phyloP scores from a whole-genome alignment of 2,888 invertebrate species.

The Lasioglossum lativentre region DNA sequence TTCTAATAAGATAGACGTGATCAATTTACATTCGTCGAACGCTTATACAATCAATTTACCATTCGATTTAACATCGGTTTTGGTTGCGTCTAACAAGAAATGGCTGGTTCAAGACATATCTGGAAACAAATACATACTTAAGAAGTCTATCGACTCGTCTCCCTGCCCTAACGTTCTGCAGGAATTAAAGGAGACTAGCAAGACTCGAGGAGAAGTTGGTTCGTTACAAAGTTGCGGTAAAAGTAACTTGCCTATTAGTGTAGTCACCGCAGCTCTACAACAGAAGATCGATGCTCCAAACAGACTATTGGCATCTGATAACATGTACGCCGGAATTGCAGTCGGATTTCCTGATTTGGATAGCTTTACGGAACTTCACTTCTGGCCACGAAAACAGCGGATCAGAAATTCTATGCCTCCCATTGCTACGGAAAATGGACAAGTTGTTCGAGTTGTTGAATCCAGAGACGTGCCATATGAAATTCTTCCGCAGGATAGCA shows the following conservation, averaged over 20 bases:
- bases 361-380: constrained; percentile 80
- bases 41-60: constrained; percentile 80
- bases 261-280: constrained; percentile 82
- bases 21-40: constrained; percentile 78
- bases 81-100: constrained; percentile 76
- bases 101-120: constrained; percentile 82
- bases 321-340: constrained; percentile 83
- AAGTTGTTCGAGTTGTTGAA: constrained; percentile 77
- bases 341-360: constrained; percentile 86
- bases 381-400: constrained; percentile 79
- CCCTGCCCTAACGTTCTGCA: constrained; percentile 81
- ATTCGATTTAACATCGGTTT: constrained; percentile 79
- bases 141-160: constrained; percentile 69
- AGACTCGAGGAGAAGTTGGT: constrained; percentile 61
- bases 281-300: constrained; percentile 85
- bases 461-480: constrained; percentile 72
- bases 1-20: constrained; percentile 79
- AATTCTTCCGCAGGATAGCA: constrained; percentile 65
- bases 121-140: constrained; percentile 74
- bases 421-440: constrained; percentile 76
- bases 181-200: constrained; percentile 70
- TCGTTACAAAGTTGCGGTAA: constrained; percentile 64
- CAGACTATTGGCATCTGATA: constrained; percentile 83
- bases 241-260: constrained; percentile 59
- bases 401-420: constrained; percentile 66